These are phyloP conservation scores for Synergus itoensis DNA, from an alignment of 2,888 invertebrate species.

Conservation along the genomic window DNA sequence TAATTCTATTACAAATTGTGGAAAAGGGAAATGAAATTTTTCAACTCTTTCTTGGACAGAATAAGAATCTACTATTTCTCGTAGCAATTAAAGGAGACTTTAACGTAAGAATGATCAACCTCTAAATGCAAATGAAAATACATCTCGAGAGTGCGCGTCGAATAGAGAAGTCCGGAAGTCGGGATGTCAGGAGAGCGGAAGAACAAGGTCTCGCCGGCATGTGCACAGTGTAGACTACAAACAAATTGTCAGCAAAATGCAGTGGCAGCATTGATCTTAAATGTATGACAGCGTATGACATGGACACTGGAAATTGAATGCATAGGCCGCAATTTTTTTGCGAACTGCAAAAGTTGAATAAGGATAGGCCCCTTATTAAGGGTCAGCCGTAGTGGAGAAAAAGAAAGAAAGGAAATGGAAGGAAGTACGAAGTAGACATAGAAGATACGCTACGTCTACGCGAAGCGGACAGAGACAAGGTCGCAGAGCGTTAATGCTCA, in stretches of 20 bases:
- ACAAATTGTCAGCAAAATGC: not conserved
- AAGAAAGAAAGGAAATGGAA: slow-evolving; percentile 16
- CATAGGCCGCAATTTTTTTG: not conserved
- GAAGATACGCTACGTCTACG: slow-evolving; percentile 10
- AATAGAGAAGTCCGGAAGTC: not conserved
- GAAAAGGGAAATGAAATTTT: too few relatives aligned
- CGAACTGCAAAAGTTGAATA: not conserved
- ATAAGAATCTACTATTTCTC: not conserved
- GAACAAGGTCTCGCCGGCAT: too few relatives aligned
- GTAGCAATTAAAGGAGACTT: not conserved
- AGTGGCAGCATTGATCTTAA: slow-evolving; percentile 23
- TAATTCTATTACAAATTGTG: too few relatives aligned
- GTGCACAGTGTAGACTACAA: too few relatives aligned
- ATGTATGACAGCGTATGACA: not conserved
- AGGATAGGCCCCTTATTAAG: not conserved
- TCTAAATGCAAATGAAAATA: slow-evolving; percentile 10
- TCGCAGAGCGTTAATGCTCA: slow-evolving; percentile 37
- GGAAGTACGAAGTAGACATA: not conserved
- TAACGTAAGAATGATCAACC: not conserved
- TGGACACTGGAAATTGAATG: too few relatives aligned
- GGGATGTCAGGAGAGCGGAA: not conserved
- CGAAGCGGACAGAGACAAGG: slow-evolving; percentile 34
- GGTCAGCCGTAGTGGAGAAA: not conserved
- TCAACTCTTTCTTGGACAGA: too few relatives aligned
- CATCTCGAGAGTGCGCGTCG: not conserved